A percentile compares a stretch with the other conserved stretches of the same genome.
These are phyloP conservation scores for Drosophila eohydei DNA, from an alignment of 2,888 invertebrate genomes.

Conservation along the genomic window DNA sequence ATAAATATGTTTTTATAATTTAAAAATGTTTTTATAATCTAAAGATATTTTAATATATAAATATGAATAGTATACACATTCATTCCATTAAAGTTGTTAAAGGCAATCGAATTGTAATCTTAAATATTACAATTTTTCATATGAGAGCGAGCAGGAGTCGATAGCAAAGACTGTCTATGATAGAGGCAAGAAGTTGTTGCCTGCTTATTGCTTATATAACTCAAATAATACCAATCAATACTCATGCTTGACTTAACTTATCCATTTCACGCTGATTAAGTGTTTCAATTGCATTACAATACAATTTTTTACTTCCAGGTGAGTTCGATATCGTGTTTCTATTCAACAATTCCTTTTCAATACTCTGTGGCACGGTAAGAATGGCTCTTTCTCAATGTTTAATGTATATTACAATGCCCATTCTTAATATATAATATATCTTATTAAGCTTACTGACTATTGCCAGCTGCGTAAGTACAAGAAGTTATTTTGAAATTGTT, in stretches of 20 bases:
- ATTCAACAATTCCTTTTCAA: background rate
- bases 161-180: too few species aligned
- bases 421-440: background rate
- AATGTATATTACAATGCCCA: background rate
- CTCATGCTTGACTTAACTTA: background rate
- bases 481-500: background rate
- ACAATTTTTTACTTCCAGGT: conserved; percentile 30
- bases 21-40: too few species aligned
- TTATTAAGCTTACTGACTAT: background rate
- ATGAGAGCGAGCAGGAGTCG: too few species aligned
- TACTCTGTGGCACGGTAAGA: conserved; percentile 4
- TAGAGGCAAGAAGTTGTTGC: too few species aligned
- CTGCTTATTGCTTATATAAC: too few species aligned
- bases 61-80: too few species aligned
- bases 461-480: background rate
- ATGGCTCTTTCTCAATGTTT: background rate
- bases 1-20: too few species aligned
- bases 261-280: background rate
- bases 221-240: background rate
- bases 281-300: background rate
- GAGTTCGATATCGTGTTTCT: conserved; percentile 14
- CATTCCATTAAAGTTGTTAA: background rate
- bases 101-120: background rate
- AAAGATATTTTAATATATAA: too few species aligned
- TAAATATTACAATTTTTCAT: background rate